These are phyloP conservation scores for Bombus vancouverensis DNA, from an alignment of 1,140 invertebrate species.

Conservation along the genomic window DNA sequence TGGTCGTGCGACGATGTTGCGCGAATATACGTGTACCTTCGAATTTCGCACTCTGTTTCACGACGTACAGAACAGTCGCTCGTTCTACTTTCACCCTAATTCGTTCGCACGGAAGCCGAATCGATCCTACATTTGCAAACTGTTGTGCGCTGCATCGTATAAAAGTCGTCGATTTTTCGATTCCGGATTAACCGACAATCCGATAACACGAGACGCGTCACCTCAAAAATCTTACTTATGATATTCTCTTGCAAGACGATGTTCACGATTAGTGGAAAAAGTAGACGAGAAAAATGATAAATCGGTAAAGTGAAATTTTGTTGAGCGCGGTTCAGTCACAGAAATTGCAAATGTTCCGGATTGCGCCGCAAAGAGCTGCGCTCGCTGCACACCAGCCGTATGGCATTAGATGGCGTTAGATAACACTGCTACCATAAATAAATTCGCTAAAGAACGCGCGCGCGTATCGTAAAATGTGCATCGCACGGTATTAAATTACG, in stretches of 20 bases:
- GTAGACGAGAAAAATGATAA: neutral
- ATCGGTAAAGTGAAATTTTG: too few species aligned
- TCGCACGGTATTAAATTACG: neutral
- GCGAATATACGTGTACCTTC: slow-evolving; percentile 29
- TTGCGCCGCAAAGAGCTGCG: neutral
- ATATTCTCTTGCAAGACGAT: neutral
- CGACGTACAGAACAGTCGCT: slow-evolving; percentile 34
- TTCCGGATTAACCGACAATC: neutral
- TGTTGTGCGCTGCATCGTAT: neutral
- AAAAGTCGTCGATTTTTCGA: neutral
- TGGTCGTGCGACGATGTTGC: neutral
- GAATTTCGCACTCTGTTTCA: slow-evolving; percentile 65
- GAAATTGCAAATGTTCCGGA: neutral
- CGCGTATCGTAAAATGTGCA: neutral
- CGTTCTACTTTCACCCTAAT: slow-evolving; percentile 61
- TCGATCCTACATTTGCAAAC: neutral
- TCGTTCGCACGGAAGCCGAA: slow-evolving; percentile 48
- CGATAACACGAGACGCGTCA: too few species aligned
- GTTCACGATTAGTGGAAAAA: neutral
- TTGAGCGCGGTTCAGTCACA: neutral
- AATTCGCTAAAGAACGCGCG: neutral
- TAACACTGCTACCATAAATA: neutral
- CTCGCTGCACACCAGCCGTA: neutral
- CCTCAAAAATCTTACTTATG: neutral
- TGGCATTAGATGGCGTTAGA: neutral